phyloP scores from a whole-genome alignment of 2,113 vertebrate species.

The Crypturellus undulatus region DNA sequence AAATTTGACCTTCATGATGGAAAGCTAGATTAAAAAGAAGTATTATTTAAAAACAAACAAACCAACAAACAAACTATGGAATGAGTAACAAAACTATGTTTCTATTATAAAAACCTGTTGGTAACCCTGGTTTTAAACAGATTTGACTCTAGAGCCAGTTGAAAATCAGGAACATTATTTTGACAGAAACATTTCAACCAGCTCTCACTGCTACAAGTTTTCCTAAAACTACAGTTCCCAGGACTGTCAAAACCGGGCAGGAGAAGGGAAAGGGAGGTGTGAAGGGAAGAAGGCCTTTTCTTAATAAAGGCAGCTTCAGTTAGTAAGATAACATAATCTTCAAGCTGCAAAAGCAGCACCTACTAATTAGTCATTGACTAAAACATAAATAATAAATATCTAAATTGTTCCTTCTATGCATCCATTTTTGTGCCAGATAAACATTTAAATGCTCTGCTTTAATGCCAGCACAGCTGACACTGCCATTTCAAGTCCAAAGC shows the following conservation, averaged over 20 bases:
- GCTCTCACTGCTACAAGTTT: constrained; percentile 3
- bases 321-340: constrained; percentile 90
- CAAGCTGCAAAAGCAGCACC: constrained; percentile 96
- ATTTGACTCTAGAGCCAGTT: neutral
- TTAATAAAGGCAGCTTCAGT: constrained; percentile 96
- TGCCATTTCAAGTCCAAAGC: constrained; percentile 81
- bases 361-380: constrained; percentile 99
- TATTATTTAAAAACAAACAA: neutral
- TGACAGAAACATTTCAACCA: constrained; percentile 15
- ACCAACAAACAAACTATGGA: neutral
- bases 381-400: constrained; percentile 98
- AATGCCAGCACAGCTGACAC: constrained; percentile 78
- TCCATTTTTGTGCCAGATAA: constrained; percentile 65
- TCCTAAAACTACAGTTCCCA: neutral
- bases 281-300: constrained; percentile 81
- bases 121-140: neutral
- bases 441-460: constrained; percentile 67
- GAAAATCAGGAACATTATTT: neutral
- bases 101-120: constrained; percentile 14
- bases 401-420: constrained; percentile 77
- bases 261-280: constrained; percentile 11
- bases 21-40: constrained; percentile 29
- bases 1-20: neutral
- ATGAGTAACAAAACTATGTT: constrained; percentile 2
- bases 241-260: constrained; percentile 37